Evolutionary conservation across 2,113 vertebrate species (phyloP).

Genomic region (Poeciliopsis occidentalis): DNA sequence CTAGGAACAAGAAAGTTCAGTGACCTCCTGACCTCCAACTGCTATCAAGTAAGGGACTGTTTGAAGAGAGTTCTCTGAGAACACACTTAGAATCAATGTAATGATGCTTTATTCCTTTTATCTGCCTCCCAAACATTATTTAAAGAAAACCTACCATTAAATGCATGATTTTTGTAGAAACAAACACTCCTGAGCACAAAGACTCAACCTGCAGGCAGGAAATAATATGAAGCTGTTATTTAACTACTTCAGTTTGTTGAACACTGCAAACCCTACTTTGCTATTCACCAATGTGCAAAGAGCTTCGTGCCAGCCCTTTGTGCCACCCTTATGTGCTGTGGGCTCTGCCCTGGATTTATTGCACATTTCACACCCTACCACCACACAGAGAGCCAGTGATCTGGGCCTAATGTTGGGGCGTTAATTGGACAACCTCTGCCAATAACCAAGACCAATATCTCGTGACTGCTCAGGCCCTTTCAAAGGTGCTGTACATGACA

Average conservation of each 20-base stretch:
- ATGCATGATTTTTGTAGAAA: background rate
- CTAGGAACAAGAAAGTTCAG: constrained; percentile 64
- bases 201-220: constrained; percentile 11
- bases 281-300: constrained; percentile 56
- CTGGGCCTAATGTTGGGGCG: constrained; percentile 66
- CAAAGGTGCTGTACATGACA: constrained; percentile 49
- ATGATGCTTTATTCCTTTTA: constrained; percentile 1
- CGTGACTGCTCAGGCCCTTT: constrained; percentile 50
- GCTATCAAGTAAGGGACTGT: constrained; percentile 66
- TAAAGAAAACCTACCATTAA: background rate
- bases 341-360: constrained; percentile 77
- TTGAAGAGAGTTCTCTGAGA: constrained; percentile 65
- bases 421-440: constrained; percentile 77
- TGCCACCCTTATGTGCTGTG: constrained; percentile 64
- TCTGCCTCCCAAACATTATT: background rate
- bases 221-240: constrained; percentile 12
- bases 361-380: constrained; percentile 76
- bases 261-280: constrained; percentile 50
- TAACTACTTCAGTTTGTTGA: constrained; percentile 47
- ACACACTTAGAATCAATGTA: constrained; percentile 40
- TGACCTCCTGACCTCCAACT: constrained; percentile 56
- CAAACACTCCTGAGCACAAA: constrained; percentile 19
- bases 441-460: constrained; percentile 70
- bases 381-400: constrained; percentile 66
- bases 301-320: constrained; percentile 59